These are phyloP conservation scores for Liposcelis brunnea DNA, from an alignment of 2,888 invertebrate genomes.

Conservation along the genomic window DNA sequence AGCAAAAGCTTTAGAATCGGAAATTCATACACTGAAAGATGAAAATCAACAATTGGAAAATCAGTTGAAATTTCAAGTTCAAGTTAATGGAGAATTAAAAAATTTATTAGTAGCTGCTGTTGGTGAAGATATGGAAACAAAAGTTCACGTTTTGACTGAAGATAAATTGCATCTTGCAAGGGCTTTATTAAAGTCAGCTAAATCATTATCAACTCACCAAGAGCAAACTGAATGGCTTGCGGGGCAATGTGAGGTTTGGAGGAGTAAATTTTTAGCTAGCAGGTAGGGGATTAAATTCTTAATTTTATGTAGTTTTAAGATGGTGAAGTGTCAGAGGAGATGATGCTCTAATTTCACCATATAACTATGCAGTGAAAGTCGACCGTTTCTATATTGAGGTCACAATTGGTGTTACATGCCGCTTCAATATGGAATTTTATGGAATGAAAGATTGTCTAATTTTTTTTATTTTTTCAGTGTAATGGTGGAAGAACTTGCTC, in stretches of 20 bases:
- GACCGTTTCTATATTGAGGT: too few species aligned
- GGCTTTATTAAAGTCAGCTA: conserved; percentile 68
- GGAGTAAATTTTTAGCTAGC: conserved; percentile 89
- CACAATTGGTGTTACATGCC: too few species aligned
- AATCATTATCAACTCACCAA: conserved; percentile 72
- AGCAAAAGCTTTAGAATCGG: conserved; percentile 36
- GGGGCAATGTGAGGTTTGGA: conserved; percentile 91
- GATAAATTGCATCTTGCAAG: conserved; percentile 78
- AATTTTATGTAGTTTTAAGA: background rate
- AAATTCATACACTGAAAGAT: conserved; percentile 42
- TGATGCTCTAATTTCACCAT: background rate
- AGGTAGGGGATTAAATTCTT: conserved; percentile 34
- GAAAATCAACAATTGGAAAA: conserved; percentile 57
- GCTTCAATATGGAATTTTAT: too few species aligned
- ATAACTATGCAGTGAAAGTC: background rate
- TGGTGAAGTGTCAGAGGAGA: background rate
- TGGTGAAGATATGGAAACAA: conserved; percentile 80
- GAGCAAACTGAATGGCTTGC: conserved; percentile 87
- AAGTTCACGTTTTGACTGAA: conserved; percentile 78
- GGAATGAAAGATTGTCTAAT: too few species aligned
- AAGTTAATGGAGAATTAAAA: conserved; percentile 85
- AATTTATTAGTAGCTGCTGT: conserved; percentile 85
- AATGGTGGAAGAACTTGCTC: conserved; percentile 81
- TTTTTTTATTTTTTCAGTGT: conserved; percentile 38
- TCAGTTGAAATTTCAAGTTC: conserved; percentile 71